phyloP scores from a whole-genome alignment of 2,888 invertebrate species.

The Ochlodes sylvanus region DNA sequence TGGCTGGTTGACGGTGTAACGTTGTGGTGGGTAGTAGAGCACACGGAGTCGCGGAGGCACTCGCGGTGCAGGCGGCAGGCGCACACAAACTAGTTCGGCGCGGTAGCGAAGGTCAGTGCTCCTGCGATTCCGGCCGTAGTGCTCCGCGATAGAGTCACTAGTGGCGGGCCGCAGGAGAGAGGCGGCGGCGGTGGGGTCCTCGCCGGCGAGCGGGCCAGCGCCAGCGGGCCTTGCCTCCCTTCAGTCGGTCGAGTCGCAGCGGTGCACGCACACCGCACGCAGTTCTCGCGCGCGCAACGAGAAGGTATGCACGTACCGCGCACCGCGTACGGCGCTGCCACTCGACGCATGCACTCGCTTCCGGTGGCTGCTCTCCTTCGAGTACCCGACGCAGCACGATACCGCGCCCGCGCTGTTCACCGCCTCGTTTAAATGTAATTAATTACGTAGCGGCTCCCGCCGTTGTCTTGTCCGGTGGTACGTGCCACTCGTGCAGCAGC shows the following conservation, averaged over 20 bases:
- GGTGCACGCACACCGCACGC: conserved; percentile 85
- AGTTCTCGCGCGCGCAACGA: conserved; percentile 83
- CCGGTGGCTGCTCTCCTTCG: conserved; percentile 75
- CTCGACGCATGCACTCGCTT: conserved; percentile 68
- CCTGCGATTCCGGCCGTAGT: conserved; percentile 78
- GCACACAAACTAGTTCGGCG: conserved; percentile 59
- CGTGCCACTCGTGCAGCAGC: conserved; percentile 49
- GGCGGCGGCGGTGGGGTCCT: conserved; percentile 79
- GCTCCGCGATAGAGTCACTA: conserved; percentile 75
- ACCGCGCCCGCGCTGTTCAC: conserved; percentile 46
- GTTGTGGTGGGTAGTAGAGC: conserved; percentile 58
- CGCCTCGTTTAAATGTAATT: conserved; percentile 34
- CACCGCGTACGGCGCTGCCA: conserved; percentile 52
- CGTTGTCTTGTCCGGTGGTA: conserved; percentile 28
- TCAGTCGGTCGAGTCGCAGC: conserved; percentile 77
- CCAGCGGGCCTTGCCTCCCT: conserved; percentile 68
- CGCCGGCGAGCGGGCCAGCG: conserved; percentile 43
- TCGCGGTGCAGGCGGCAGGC: conserved; percentile 51
- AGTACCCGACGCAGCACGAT: conserved; percentile 44
- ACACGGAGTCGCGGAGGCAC: conserved; percentile 43
- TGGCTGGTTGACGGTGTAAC: conserved; percentile 40
- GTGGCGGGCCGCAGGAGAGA: conserved; percentile 73
- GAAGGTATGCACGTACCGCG: conserved; percentile 80
- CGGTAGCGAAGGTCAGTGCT: conserved; percentile 76
- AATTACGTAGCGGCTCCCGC: conserved; percentile 8